Conservation (phyloP, 2,888 invertebrate species). For the Tupiocoris notatus region DNA sequence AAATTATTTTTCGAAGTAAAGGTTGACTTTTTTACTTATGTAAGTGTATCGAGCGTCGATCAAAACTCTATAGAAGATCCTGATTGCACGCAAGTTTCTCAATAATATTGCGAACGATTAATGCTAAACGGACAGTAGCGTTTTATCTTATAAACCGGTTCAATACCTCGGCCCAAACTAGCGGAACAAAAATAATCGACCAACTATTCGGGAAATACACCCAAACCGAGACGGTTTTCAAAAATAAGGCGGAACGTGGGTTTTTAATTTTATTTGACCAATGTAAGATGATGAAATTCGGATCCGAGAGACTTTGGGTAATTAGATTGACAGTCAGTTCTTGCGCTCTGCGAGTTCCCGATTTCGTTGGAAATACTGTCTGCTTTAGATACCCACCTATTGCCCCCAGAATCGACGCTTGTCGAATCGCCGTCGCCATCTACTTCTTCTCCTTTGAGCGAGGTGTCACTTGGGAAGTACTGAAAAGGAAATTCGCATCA, state of each 20-base stretch:
- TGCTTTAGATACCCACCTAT: constrained; percentile 26
- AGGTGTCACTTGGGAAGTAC: constrained; percentile 33
- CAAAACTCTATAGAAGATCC: too few relatives aligned
- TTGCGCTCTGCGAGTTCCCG: background rate
- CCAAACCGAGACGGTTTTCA: too few relatives aligned
- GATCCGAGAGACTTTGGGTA: background rate
- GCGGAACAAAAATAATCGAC: background rate
- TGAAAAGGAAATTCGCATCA: constrained; percentile 7
- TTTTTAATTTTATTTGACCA: background rate
- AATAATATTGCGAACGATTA: too few relatives aligned
- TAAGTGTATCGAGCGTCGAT: too few relatives aligned
- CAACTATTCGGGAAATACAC: too few relatives aligned
- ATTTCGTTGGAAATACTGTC: background rate
- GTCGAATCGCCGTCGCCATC: constrained; percentile 24
- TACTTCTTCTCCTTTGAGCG: constrained; percentile 24
- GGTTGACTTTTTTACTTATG: too few relatives aligned
- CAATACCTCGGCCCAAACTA: background rate
- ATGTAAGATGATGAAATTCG: background rate
- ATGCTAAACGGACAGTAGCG: background rate
- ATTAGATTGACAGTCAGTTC: background rate
- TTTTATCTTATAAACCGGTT: background rate
- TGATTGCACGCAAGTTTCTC: too few relatives aligned
- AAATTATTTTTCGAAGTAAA: too few relatives aligned
- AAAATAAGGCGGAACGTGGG: too few relatives aligned
- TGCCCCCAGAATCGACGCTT: constrained; percentile 24